These are phyloP conservation scores for Hystrix cristata DNA, from an alignment of 2,113 vertebrate genomes.

Conservation along the genomic window DNA sequence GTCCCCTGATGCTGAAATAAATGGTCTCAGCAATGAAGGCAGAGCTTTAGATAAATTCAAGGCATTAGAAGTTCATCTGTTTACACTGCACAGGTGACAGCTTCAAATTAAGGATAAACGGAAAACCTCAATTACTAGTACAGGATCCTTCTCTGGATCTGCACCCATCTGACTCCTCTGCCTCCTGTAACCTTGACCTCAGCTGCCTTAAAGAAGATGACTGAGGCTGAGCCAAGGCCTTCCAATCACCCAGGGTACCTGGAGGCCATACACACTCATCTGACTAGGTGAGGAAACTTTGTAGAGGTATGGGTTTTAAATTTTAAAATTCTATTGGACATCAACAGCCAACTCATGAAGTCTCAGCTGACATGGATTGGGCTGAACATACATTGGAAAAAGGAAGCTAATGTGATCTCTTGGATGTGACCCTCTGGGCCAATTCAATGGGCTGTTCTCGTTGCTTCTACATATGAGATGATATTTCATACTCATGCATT, in stretches of 20 bases:
- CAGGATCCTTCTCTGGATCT: not conserved
- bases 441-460: not conserved
- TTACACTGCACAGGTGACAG: not conserved
- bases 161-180: not conserved
- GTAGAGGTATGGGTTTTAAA: not conserved
- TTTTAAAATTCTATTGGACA: not conserved
- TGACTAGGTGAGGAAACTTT: not conserved
- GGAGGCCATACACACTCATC: not conserved
- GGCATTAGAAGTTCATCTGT: not conserved
- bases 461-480: not conserved
- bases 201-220: not conserved
- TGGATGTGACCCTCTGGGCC: not conserved
- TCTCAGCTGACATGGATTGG: not conserved
- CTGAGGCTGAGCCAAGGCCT: not conserved
- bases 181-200: not conserved
- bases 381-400: not conserved
- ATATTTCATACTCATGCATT: not conserved
- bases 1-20: slow-evolving; percentile 17
- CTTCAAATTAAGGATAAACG: not conserved
- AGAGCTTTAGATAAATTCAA: not conserved
- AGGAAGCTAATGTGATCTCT: not conserved
- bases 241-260: not conserved
- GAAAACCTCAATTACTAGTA: not conserved
- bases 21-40: not conserved
- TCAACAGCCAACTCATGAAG: not conserved